Base-by-base conservation (phyloP, 2,797 vertebrate genomes). In the Intellagama lesueurii region DNA sequence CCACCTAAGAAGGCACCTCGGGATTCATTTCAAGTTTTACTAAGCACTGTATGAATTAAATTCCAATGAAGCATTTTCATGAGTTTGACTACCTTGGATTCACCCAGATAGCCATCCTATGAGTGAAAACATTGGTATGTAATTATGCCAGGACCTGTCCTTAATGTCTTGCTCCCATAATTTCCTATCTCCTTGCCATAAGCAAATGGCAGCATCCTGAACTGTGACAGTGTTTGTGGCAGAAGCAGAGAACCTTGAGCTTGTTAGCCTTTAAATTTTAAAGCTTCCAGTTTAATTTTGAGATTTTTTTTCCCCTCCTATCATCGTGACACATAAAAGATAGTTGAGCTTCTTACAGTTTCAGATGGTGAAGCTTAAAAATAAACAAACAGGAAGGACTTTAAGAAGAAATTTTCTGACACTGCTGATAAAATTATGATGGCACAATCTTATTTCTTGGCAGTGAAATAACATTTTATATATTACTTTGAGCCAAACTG, bases 351-450 rank as follows among this genome's bases (percentile, higher is more conserved):
- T 68, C 64, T 68, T 40, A 82, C 32, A 81, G 22, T 44, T 82
- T 82, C 24, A 47, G 35, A 82, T 68, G 64, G 26, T 56, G 14
- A 68, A 82, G 79, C 80, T 64, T 81, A 64, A 35, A 81, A 81
- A 56, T 56, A 56, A 56, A 56, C 52, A 56, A 80, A 26, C 6
- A 44, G 40, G 26, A 26, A 77, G 75, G 17, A 7, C 9, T 30
- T 47, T 78, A 49, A 60, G 79, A 24, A 60, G 19, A 60, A 81
- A 22, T 24, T 35, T 2, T 24, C 52, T 81, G 80, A 81, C 56
- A 81, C 60, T 81, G 8, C 22, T 64, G 56, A 81, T 81, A 66
- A 81, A 44, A 66, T 81, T 81, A 81, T 56, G 56, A 81, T 40
- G 80, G 4, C 17, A n/a, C 35, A 81, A 66, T 81, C 60, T 81